phyloP scores from a whole-genome alignment of 2,113 vertebrate genomes.

The Gymnorhina tibicen region DNA sequence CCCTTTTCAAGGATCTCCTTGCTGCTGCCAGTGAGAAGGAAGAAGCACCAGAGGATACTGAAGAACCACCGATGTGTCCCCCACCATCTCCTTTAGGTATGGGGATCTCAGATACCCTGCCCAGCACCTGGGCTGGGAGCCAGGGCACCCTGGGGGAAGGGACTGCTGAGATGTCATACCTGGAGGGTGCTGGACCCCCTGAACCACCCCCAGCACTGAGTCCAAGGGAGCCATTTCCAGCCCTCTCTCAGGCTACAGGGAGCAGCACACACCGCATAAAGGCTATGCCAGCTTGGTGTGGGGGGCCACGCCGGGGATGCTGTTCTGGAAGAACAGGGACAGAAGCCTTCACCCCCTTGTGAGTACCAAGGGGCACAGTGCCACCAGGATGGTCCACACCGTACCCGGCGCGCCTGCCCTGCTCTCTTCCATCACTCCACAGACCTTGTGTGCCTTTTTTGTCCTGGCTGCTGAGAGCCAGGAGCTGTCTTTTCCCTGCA shows the following conservation, averaged over 20 bases:
- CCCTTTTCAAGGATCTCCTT: neutral
- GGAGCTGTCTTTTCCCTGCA: slow-evolving; percentile 37
- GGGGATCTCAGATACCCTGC: neutral
- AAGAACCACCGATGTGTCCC: rapidly evolving
- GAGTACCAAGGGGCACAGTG: neutral
- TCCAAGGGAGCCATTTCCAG: neutral
- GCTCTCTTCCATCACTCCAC: neutral
- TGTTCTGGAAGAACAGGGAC: slow-evolving; percentile 32
- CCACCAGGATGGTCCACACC: rapidly evolving
- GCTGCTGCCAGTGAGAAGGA: neutral
- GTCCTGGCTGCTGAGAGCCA: neutral
- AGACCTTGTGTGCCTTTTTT: neutral
- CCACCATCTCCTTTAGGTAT: neutral
- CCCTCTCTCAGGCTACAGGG: neutral
- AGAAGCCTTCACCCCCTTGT: slow-evolving; percentile 76
- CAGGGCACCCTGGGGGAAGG: neutral
- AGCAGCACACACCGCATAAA: neutral
- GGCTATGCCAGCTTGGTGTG: slow-evolving; percentile 69
- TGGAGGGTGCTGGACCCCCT: neutral
- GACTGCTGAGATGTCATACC: neutral
- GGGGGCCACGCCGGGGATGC: slow-evolving; percentile 62
- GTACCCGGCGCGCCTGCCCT: rapidly evolving
- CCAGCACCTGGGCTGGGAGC: neutral
- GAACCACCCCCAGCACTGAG: neutral
- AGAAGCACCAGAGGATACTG: neutral